phyloP scores from a whole-genome alignment of 1,140 invertebrate species.

The Drosophila quadrilineata region DNA sequence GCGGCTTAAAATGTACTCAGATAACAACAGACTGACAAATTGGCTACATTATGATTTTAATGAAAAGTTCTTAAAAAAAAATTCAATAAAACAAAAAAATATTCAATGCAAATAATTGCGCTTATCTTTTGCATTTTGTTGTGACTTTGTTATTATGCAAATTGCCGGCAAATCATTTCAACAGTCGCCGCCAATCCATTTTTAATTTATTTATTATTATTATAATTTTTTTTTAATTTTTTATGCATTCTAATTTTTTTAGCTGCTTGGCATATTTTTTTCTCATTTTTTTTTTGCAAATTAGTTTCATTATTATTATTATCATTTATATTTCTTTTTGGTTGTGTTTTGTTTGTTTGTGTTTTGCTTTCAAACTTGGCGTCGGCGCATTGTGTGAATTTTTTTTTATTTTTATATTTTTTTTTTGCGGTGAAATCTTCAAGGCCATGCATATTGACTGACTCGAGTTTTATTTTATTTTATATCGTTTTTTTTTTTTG shows the following conservation, averaged over 20 bases:
- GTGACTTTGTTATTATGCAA: slow-evolving; percentile 32
- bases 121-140: slow-evolving; percentile 36
- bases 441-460: slow-evolving; percentile 69
- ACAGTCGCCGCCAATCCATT: neutral
- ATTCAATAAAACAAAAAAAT: neutral
- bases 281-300: slow-evolving; percentile 41
- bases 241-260: slow-evolving; percentile 51
- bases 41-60: neutral
- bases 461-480: slow-evolving; percentile 64
- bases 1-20: slow-evolving; percentile 7
- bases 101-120: slow-evolving; percentile 5
- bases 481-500: slow-evolving; percentile 36
- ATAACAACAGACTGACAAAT: slow-evolving; percentile 7
- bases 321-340: slow-evolving; percentile 7
- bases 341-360: slow-evolving; percentile 17
- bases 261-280: neutral
- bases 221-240: slow-evolving; percentile 21
- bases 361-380: slow-evolving; percentile 23
- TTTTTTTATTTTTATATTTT: slow-evolving; percentile 52
- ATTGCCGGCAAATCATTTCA: slow-evolving; percentile 32
- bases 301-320: slow-evolving; percentile 67
- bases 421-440: slow-evolving; percentile 68
- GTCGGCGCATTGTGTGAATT: slow-evolving; percentile 47
- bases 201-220: neutral
- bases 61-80: neutral